These are phyloP conservation scores for Synaphobranchus kaupii DNA, from an alignment of 2,797 vertebrate species.

Conservation along the genomic window DNA sequence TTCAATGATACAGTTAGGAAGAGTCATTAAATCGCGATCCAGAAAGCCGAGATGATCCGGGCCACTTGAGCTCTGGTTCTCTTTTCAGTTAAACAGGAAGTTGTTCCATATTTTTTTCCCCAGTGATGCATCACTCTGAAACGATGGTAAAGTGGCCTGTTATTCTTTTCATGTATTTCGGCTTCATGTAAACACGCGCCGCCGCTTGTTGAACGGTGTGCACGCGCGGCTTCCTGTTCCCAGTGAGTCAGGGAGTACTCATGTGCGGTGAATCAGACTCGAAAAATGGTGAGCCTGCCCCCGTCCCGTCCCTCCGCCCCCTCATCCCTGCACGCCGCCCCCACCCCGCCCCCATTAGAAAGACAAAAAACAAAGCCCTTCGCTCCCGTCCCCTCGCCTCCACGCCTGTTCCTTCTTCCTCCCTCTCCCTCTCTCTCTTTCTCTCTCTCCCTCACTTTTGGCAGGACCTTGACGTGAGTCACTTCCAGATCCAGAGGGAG, in stretches of 20 bases:
- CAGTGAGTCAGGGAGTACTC: conserved; percentile 78
- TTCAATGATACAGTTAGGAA: conserved; percentile 55
- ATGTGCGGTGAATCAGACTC: conserved; percentile 59
- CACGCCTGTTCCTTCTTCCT: conserved; percentile 42
- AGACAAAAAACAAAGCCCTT: conserved; percentile 19
- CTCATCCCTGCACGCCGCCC: conserved; percentile 43
- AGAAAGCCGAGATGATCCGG: conserved; percentile 57
- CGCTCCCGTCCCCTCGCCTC: conserved; percentile 60
- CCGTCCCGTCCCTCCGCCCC: conserved; percentile 61
- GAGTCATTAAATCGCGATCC: conserved; percentile 44
- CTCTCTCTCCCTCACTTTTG: background rate
- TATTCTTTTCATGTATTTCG: conserved; percentile 41
- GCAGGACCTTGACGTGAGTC: conserved; percentile 60
- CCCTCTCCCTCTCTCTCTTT: conserved; percentile 48
- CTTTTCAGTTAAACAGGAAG: conserved; percentile 57
- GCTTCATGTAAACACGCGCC: conserved; percentile 63
- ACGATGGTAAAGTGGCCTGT: conserved; percentile 46
- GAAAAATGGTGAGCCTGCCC: conserved; percentile 57
- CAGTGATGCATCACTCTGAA: conserved; percentile 53
- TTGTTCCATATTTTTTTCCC: conserved; percentile 10
- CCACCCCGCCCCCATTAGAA: conserved; percentile 46
- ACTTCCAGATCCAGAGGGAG: conserved; percentile 67
- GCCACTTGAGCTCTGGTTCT: background rate
- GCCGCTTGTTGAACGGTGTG: conserved; percentile 55
- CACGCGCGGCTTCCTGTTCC: conserved; percentile 67